These are phyloP conservation scores for Tamias sibiricus DNA, from an alignment of 2,113 vertebrate genomes.

Conservation along the genomic window DNA sequence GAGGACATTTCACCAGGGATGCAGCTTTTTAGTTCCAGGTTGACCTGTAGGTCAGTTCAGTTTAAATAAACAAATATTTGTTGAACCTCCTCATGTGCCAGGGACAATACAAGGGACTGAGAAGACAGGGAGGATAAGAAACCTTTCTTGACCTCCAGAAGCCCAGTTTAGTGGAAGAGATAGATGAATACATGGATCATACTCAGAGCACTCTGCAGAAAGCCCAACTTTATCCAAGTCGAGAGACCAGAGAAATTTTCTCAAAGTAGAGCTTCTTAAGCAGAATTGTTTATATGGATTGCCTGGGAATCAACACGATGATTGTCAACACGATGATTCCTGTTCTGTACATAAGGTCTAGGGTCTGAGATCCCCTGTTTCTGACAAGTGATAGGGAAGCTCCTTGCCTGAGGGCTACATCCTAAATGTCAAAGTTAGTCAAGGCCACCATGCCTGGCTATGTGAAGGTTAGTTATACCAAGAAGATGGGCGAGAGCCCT, in stretches of 20 bases:
- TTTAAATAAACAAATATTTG: constrained; percentile 77
- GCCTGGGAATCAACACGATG: background rate
- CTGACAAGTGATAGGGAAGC: background rate
- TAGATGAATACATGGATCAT: background rate
- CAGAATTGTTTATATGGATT: background rate
- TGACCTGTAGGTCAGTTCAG: constrained; percentile 64
- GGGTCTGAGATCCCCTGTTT: background rate
- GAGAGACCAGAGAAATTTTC: background rate
- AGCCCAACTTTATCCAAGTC: background rate
- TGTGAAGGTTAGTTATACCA: background rate
- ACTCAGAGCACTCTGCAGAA: background rate
- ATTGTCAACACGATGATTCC: background rate
- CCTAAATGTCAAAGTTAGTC: background rate
- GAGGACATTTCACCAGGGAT: constrained; percentile 44
- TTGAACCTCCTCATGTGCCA: constrained; percentile 23
- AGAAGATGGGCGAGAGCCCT: background rate
- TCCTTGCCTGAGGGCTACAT: background rate
- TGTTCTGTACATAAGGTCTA: background rate
- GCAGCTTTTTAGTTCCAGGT: constrained; percentile 33
- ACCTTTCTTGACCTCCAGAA: background rate
- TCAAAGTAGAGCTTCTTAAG: background rate
- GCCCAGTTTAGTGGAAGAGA: background rate
- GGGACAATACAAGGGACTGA: background rate
- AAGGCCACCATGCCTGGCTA: background rate
- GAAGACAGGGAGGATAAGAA: background rate